A percentile compares a stretch with the other conserved stretches of the same genome.
Evolutionary conservation across 2,113 vertebrate genomes (phyloP).

Genomic region (Psittacara wagleri): DNA sequence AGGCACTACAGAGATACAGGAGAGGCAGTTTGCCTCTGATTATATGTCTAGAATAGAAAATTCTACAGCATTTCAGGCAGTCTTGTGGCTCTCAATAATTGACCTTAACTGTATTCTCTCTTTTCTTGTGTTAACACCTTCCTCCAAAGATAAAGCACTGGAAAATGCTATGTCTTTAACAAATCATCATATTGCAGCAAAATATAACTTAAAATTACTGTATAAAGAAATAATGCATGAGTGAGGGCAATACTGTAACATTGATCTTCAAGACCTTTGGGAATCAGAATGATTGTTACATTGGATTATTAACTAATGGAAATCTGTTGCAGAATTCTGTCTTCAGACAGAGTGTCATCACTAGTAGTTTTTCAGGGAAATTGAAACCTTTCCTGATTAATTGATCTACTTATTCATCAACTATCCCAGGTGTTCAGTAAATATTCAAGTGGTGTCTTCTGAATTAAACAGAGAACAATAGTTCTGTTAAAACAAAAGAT

Average conservation of each 20-base stretch:
- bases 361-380: neutral
- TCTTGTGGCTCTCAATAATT: neutral
- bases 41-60: neutral
- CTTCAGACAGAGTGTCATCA: neutral
- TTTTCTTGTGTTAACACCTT: neutral
- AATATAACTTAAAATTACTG: neutral
- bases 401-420: neutral
- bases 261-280: neutral
- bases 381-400: neutral
- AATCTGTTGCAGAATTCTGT: neutral
- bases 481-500: neutral
- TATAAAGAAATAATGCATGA: neutral
- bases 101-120: neutral
- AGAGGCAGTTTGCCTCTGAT: neutral
- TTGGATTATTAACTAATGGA: slow-evolving; percentile 37
- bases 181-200: neutral
- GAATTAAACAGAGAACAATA: neutral
- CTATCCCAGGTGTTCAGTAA: neutral
- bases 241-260: neutral
- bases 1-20: neutral
- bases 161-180: neutral
- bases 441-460: neutral
- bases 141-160: neutral
- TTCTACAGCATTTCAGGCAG: neutral
- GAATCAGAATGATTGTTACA: neutral